phyloP scores from a whole-genome alignment of 2,113 vertebrate species.

The Marcusenius ussheri region DNA sequence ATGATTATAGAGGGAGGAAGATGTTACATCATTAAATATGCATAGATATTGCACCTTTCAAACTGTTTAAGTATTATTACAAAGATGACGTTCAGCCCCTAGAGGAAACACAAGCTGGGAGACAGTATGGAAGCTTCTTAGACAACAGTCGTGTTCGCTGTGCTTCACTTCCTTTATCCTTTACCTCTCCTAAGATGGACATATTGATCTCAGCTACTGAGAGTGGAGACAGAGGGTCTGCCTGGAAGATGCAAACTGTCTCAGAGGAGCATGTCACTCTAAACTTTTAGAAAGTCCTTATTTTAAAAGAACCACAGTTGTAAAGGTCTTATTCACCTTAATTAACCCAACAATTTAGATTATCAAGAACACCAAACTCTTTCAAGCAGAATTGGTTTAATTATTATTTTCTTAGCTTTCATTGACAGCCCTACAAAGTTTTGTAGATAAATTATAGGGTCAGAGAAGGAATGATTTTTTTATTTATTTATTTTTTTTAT shows the following conservation, averaged over 20 bases:
- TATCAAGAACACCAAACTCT: not conserved
- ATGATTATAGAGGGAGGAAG: not conserved
- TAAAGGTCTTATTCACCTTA: not conserved
- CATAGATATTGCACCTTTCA: not conserved
- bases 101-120: constrained; percentile 15
- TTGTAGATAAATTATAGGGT: constrained; percentile 8
- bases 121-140: not conserved
- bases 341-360: not conserved
- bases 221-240: constrained; percentile 11
- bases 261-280: not conserved
- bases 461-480: not conserved
- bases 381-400: not conserved
- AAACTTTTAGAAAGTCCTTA: not conserved
- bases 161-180: constrained; percentile 6
- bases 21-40: not conserved
- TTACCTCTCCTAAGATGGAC: not conserved
- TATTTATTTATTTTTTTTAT: not conserved
- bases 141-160: not conserved
- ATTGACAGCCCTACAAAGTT: not conserved
- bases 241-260: not conserved
- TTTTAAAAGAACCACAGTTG: not conserved
- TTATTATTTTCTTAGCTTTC: constrained; percentile 1
- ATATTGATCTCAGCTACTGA: constrained; percentile 17
- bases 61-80: constrained; percentile 11
- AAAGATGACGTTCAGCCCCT: constrained; percentile 5